Evolutionary conservation across 1,140 invertebrate genomes (phyloP), one percentile per base, ranked within the genome.

Genomic region (Oreohelix idahoensis): DNA sequence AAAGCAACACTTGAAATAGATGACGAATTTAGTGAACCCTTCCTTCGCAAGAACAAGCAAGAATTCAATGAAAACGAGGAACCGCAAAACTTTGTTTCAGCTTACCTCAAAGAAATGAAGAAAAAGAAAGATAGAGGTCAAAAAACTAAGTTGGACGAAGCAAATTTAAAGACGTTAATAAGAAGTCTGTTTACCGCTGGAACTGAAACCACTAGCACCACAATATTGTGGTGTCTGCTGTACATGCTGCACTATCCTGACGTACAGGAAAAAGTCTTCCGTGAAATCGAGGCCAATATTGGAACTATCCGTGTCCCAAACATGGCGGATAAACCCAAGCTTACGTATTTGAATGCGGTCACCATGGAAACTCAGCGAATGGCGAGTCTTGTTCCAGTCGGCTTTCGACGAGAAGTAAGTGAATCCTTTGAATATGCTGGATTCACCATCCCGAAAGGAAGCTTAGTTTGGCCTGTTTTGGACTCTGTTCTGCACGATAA

Each of bases 141-240:
- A 39, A 26, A 11, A 5, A 42, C 71, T 13, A 26, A 74, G 4
- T 26, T 74, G 35, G 26, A 26, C 29, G 71, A 74, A 74, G n/a
- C 1, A 0, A 70, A 88, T 26, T 58, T 88, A 17, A 49, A 49
- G 20, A 11, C 29, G 32, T 53, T 51, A 26, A 85, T 90, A 20
- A 49, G 74, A 39, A 97, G 98, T 92, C 93, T 98, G 81, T 97
- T 97, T 88, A 96, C 97, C 0, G 97, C 97, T 36, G 96, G 97
- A 0, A 94, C 96, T 29, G 97, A 98, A 89, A 98, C 97, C 0
- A 96, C 96, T 0, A 92, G 97, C 39, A 95, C 95, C 0, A 96
- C 97, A 0, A 90, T 98, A 15, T 94, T 95, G 38, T 99, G 97
- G 97, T 96, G 96, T 86, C 92, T 98, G n/a, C 92, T 98, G 8